Evolutionary conservation across 1,140 invertebrate species (phyloP).

Genomic region (Marisa cornuarietis): DNA sequence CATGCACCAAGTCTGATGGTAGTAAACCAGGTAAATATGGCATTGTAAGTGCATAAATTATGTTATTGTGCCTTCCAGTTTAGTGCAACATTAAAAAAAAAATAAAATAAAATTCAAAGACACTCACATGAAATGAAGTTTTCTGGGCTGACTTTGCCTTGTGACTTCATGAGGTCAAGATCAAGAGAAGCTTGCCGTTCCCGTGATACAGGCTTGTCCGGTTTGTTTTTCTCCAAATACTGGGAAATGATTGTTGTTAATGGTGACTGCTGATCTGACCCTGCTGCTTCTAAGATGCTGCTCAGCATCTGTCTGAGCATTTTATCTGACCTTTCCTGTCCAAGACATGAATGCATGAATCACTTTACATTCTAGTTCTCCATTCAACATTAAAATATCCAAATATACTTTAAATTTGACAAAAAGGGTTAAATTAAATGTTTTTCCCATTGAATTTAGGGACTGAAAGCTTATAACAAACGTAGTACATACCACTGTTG

Average conservation of each 20-base stretch:
- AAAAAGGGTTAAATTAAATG: no score
- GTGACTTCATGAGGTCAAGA: constrained; percentile 12
- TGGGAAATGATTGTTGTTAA: constrained; percentile 12
- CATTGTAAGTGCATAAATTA: no score
- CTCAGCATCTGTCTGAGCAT: not conserved
- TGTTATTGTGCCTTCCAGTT: no score
- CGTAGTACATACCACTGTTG: no score
- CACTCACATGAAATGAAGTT: constrained; percentile 19
- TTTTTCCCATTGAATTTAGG: no score
- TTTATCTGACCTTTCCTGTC: not conserved
- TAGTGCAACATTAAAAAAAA: no score
- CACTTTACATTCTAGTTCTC: no score
- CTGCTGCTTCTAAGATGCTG: not conserved
- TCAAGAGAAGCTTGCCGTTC: constrained; percentile 3
- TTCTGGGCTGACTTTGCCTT: constrained; percentile 13
- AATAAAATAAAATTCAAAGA: not conserved
- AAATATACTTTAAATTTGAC: no score
- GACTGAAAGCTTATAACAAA: no score
- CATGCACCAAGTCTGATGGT: no score
- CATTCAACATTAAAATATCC: no score
- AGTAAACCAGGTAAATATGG: no score
- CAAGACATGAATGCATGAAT: not conserved
- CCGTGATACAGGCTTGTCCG: not conserved
- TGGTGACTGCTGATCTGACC: constrained; percentile 1
- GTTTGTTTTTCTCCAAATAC: not conserved